Conservation (phyloP, 1,140 invertebrate species). For the Drosophila pseudoananassae region DNA sequence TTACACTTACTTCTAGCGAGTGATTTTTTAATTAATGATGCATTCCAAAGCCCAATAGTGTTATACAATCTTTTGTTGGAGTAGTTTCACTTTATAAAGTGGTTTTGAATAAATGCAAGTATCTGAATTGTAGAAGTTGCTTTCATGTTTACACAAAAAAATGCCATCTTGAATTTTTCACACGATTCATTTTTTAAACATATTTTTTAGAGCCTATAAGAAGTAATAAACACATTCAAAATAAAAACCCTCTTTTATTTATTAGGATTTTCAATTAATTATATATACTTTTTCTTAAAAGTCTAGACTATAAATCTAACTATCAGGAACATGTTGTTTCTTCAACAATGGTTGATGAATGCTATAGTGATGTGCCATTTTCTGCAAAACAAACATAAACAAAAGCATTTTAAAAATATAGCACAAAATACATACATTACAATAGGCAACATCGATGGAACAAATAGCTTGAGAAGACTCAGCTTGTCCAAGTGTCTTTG, state of each 20-base stretch:
- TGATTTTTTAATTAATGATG: conserved; percentile 36
- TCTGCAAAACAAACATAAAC: conserved; percentile 28
- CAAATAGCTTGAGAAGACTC: conserved; percentile 51
- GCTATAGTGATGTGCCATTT: conserved; percentile 48
- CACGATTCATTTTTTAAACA: too few species aligned
- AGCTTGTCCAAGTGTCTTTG: background rate
- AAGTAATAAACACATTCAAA: too few species aligned
- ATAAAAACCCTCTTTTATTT: too few species aligned
- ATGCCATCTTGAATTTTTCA: too few species aligned
- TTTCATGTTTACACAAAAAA: too few species aligned
- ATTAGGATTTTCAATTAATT: too few species aligned
- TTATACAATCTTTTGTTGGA: background rate
- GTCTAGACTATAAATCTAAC: background rate
- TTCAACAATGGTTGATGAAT: conserved; percentile 55
- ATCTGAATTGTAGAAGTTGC: too few species aligned
- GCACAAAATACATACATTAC: conserved; percentile 30
- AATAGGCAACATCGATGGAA: conserved; percentile 48
- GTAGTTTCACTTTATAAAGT: background rate
- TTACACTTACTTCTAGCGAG: conserved; percentile 19
- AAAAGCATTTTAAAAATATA: background rate
- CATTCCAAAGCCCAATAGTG: background rate
- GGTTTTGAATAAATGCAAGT: too few species aligned
- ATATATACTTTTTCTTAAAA: too few species aligned
- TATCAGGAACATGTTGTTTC: conserved; percentile 17
- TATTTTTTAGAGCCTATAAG: too few species aligned